Percentiles rank a stretch among this genome's conserved stretches.
These are phyloP conservation scores for Hemiscyllium ocellatum DNA, from an alignment of 2,113 vertebrate genomes.

Conservation along the genomic window DNA sequence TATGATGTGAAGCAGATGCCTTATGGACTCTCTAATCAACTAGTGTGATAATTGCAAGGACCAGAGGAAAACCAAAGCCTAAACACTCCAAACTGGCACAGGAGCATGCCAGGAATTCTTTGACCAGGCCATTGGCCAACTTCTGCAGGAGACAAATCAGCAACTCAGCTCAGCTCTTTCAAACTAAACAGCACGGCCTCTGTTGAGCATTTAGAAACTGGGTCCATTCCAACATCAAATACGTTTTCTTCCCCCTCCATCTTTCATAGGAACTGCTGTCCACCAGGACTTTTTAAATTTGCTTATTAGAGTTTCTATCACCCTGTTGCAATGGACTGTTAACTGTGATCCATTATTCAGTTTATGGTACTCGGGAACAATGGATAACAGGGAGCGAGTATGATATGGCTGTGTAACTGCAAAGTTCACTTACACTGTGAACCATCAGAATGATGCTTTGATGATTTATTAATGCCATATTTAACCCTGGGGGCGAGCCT, in stretches of 20 bases:
- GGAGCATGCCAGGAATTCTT: constrained; percentile 14
- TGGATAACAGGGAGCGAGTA: background rate
- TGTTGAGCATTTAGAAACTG: background rate
- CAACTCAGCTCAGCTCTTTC: background rate
- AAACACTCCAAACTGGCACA: background rate
- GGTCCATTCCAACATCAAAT: background rate
- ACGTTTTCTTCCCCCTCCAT: background rate
- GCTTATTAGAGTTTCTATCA: background rate
- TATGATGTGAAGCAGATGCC: constrained; percentile 26
- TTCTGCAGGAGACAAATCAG: constrained; percentile 7
- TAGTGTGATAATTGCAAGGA: constrained; percentile 21
- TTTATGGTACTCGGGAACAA: background rate
- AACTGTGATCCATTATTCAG: background rate
- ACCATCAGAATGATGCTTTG: background rate
- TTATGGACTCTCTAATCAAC: constrained; percentile 13
- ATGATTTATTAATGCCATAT: background rate
- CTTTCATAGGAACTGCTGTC: background rate
- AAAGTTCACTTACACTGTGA: background rate
- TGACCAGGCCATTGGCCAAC: background rate
- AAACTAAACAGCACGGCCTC: background rate
- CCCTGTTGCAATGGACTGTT: background rate
- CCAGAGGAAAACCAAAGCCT: background rate
- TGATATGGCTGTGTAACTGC: background rate
- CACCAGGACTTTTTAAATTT: background rate
- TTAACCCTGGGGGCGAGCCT: background rate